A percentile compares a stretch with the other conserved stretches of the same genome.
Evolutionary conservation across 2,113 vertebrate species (phyloP).

Genomic region (Miniopterus natalensis): DNA sequence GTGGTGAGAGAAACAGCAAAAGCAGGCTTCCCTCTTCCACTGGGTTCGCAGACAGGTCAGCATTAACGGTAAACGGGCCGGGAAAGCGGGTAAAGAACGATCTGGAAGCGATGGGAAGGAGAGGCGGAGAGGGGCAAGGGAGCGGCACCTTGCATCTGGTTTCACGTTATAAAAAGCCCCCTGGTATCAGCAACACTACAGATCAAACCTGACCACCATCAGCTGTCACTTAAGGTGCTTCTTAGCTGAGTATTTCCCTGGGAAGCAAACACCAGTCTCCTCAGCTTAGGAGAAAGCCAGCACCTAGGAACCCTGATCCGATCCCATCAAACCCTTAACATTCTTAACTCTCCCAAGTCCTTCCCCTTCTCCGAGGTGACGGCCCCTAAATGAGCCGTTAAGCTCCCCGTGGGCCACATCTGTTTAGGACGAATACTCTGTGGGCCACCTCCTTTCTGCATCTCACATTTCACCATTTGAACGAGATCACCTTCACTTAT

Average conservation of each 20-base stretch:
- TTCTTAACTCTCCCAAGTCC: neutral
- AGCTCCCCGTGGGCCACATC: neutral
- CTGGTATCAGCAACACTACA: neutral
- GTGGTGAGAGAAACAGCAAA: neutral
- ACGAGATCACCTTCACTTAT: neutral
- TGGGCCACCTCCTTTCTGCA: accelerated
- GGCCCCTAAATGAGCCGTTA: neutral
- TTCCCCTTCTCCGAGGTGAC: neutral
- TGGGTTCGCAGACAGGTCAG: neutral
- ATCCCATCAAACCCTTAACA: neutral
- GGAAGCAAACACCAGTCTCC: neutral
- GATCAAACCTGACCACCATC: neutral
- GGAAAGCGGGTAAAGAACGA: neutral
- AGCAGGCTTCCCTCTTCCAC: neutral
- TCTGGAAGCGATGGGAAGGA: neutral
- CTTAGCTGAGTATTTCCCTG: neutral
- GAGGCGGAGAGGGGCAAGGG: accelerated
- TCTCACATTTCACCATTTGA: neutral
- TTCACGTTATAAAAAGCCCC: neutral
- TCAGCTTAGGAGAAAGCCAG: neutral
- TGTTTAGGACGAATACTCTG: neutral
- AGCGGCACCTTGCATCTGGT: neutral
- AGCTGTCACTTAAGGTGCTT: neutral
- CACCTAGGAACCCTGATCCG: neutral
- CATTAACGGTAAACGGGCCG: neutral